Evolutionary conservation across 2,888 invertebrate species (phyloP), one percentile per base, ranked within the genome.

Genomic region (Nematopogon swammerdamellus): DNA sequence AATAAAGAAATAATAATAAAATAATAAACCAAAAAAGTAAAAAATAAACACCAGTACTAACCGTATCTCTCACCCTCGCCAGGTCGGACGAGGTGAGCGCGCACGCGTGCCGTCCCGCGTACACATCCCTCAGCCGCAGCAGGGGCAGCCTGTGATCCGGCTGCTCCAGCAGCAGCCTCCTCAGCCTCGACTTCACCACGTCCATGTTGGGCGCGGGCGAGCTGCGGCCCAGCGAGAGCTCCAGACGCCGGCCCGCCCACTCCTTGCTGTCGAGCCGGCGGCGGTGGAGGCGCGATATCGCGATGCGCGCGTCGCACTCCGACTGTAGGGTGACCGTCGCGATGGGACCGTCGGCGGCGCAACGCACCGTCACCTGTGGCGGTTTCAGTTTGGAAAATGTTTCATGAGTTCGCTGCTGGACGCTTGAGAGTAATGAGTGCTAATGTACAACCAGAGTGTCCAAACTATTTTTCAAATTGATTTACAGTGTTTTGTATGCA

Each of bases 201-300:
- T 86, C 77, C 63, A 74, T 83, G 2, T 85, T 85, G 58, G 87
- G 85, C 0, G 86, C 82, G 0, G 85, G 82, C 6, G 82, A 81
- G 4, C 82, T 84, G 55, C 83, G 82, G 25, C 25, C 85, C 52
- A 89, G 82, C 1, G 90, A 85, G 56, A 95, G 89, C 55, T 89
- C 83, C 51, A 95, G 89, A 47, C 92, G 77, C 60, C 91, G 89
- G 56, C 87, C 87, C 6, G 91, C 63, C 77, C 77, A 77, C 44
- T 67, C 66, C 61, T 65, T 64, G 8, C 19, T 17, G 55, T 75
- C 94, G 51, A 95, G 80, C 62, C 91, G 89, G 51, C 88, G 86
- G 50, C 92, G 85, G 68, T 95, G 94, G 46, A 94, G 80, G 61
- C 91, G 88, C 0, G 92, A 91, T 55, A 95, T 92, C 29, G 89